phyloP scores from a whole-genome alignment of 1,140 invertebrate species.

The Popillia japonica region DNA sequence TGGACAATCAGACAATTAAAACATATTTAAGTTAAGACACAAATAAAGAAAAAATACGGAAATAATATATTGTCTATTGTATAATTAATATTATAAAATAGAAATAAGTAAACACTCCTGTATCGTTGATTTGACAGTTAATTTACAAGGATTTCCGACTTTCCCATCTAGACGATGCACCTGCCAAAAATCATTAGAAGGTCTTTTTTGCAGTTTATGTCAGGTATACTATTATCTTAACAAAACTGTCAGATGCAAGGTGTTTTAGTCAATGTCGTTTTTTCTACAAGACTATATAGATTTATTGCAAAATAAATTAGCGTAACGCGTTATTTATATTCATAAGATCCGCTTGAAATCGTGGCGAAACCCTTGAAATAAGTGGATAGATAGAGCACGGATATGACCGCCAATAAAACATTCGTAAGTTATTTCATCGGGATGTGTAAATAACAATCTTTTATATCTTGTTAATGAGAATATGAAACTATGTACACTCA shows the following conservation, averaged over 20 bases:
- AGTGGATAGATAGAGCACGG: no score
- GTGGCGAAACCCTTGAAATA: no score
- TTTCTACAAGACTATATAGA: neutral
- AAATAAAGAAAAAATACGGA: no score
- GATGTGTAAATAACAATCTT: no score
- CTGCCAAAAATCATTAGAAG: constrained; percentile 23
- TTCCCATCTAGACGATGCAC: neutral
- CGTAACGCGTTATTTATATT: constrained; percentile 18
- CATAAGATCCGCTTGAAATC: neutral
- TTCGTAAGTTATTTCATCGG: no score
- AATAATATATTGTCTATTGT: no score
- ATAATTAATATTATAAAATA: no score
- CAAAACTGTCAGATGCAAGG: constrained; percentile 24
- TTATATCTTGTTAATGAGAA: no score
- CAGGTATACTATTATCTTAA: constrained; percentile 15
- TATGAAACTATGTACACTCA: no score
- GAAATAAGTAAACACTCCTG: neutral
- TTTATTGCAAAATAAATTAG: constrained; percentile 22
- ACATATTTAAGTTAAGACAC: no score
- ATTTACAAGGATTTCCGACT: neutral
- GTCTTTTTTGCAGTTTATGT: constrained; percentile 1
- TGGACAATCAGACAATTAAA: no score
- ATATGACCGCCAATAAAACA: no score
- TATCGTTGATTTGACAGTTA: neutral
- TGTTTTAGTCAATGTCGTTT: neutral